These are phyloP conservation scores for Bungarus multicinctus DNA, from an alignment of 2,113 vertebrate species.

Conservation along the genomic window DNA sequence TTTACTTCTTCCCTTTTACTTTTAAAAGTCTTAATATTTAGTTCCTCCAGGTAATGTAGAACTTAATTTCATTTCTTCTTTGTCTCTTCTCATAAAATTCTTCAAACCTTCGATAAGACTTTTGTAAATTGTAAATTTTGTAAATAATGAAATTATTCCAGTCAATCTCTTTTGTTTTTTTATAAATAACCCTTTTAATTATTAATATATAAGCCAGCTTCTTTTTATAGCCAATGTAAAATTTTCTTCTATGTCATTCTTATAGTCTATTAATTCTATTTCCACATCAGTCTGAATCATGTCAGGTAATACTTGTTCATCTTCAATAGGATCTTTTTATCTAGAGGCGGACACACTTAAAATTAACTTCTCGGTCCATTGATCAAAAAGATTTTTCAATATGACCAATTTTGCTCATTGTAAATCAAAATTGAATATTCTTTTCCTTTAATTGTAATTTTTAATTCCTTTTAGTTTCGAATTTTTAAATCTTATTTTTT, in stretches of 20 bases:
- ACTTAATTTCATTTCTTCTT: neutral
- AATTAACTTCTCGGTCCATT: neutral
- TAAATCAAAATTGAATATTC: neutral
- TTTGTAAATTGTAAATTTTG: neutral
- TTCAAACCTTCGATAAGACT: neutral
- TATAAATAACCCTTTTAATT: neutral
- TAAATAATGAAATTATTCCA: neutral
- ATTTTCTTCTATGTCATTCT: neutral
- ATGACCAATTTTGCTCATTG: neutral
- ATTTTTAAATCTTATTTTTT: neutral
- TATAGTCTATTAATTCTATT: neutral
- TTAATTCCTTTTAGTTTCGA: neutral
- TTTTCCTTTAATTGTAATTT: neutral
- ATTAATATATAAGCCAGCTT: neutral
- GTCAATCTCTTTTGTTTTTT: neutral
- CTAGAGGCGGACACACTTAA: neutral
- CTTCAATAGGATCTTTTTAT: neutral
- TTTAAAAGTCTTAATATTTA: neutral
- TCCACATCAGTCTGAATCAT: neutral
- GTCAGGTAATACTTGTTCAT: neutral
- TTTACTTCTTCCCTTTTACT: neutral
- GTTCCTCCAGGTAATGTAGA: neutral
- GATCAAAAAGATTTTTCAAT: neutral
- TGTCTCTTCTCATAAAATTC: neutral
- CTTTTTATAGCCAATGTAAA: neutral